These are phyloP conservation scores for Thermophis baileyi DNA, from an alignment of 2,113 vertebrate genomes.

Conservation along the genomic window DNA sequence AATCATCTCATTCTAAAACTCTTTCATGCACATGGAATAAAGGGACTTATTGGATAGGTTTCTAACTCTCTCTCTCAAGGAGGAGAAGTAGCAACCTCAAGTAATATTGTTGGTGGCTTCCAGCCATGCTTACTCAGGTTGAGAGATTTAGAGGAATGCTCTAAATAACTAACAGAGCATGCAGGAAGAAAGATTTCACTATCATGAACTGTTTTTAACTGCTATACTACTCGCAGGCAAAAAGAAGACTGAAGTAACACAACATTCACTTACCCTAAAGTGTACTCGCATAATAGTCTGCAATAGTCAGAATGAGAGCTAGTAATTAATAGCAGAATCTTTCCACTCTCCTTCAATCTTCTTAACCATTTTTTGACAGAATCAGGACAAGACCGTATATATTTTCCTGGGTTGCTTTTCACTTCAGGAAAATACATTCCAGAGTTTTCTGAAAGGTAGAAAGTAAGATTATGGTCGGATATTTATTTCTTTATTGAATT, in stretches of 20 bases:
- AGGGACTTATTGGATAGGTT: background rate
- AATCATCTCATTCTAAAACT: background rate
- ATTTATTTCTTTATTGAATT: too few species aligned
- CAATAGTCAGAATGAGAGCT: constrained; percentile 97
- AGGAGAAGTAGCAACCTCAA: background rate
- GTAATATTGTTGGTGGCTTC: background rate
- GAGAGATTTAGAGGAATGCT: background rate
- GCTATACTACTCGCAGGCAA: background rate
- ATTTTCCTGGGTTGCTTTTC: constrained; percentile 84
- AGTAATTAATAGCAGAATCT: constrained; percentile 88
- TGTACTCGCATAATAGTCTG: constrained; percentile 86
- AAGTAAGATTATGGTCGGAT: constrained; percentile 15
- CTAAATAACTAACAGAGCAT: background rate
- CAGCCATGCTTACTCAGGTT: background rate
- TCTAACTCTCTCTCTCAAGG: background rate
- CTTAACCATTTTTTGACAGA: constrained; percentile 87
- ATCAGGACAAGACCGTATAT: constrained; percentile 84
- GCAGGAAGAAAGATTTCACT: background rate
- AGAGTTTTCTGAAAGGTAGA: constrained; percentile 77
- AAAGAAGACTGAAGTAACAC: background rate
- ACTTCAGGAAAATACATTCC: constrained; percentile 91
- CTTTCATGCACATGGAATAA: background rate
- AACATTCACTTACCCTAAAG: constrained; percentile 80
- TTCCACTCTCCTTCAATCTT: constrained; percentile 82
- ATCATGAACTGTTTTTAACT: background rate